Evolutionary conservation across 2,888 invertebrate genomes (phyloP).

Genomic region (Tetragonisca angustula): DNA sequence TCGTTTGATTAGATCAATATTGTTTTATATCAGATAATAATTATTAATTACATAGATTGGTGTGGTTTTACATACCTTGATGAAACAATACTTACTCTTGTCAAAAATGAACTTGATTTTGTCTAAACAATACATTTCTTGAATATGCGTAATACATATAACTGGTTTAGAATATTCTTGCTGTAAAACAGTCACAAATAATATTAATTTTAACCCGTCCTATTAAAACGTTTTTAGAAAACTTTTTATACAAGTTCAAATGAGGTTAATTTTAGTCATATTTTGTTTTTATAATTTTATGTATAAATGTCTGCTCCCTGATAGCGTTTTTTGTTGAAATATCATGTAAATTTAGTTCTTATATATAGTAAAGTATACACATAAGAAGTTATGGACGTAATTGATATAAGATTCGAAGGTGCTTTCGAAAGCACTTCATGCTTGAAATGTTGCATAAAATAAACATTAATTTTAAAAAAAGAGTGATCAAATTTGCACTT

Average conservation of each 20-base stretch:
- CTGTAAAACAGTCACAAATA: slow-evolving; percentile 58
- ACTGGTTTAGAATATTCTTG: slow-evolving; percentile 51
- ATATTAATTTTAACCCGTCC: slow-evolving; percentile 75
- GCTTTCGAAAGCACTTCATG: slow-evolving; percentile 57
- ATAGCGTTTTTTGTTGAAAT: slow-evolving; percentile 82
- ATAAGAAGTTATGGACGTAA: slow-evolving; percentile 74
- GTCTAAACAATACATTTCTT: slow-evolving; percentile 51
- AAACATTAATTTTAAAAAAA: slow-evolving; percentile 56
- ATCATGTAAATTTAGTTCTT: slow-evolving; percentile 83
- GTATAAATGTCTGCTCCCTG: slow-evolving; percentile 82
- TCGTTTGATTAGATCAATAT: slow-evolving; percentile 64
- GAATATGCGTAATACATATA: slow-evolving; percentile 54
- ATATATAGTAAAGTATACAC: slow-evolving; percentile 71
- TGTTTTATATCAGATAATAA: slow-evolving; percentile 61
- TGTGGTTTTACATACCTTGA: slow-evolving; percentile 78
- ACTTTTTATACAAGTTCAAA: slow-evolving; percentile 79
- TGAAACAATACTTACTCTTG: slow-evolving; percentile 62
- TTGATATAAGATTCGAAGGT: slow-evolving; percentile 67
- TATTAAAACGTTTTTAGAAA: slow-evolving; percentile 72
- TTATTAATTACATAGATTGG: slow-evolving; percentile 71
- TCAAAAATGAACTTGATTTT: slow-evolving; percentile 51
- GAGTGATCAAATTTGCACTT: slow-evolving; percentile 77
- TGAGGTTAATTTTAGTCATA: slow-evolving; percentile 78
- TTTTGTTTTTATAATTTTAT: slow-evolving; percentile 82
- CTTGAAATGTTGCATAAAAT: slow-evolving; percentile 66